phyloP scores from a whole-genome alignment of 2,797 vertebrate genomes.

The Simalia tracyae region DNA sequence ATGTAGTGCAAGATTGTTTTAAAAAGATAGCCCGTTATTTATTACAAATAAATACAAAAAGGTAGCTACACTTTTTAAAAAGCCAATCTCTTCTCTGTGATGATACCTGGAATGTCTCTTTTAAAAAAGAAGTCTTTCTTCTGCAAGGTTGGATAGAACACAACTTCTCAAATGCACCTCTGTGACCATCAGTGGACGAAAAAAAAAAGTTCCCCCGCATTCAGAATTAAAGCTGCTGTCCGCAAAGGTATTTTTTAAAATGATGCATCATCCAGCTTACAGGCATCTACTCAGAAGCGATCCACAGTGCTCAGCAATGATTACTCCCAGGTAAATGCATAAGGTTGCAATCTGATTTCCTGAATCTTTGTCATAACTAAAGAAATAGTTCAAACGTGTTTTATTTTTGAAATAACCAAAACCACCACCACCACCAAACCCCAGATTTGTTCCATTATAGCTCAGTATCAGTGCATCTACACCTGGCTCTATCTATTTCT shows the following conservation, averaged over 20 bases:
- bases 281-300: not conserved
- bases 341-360: not conserved
- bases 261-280: not conserved
- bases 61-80: not conserved
- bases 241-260: not conserved
- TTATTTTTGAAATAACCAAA: not conserved
- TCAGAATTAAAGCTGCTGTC: not conserved
- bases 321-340: not conserved
- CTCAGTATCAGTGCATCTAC: not conserved
- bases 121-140: not conserved
- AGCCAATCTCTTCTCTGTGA: not conserved
- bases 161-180: not conserved
- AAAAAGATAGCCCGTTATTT: not conserved
- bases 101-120: not conserved
- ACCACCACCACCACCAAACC: not conserved
- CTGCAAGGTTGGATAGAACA: not conserved
- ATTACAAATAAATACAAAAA: not conserved
- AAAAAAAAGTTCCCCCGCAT: not conserved
- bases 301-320: not conserved
- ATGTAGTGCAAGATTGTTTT: not conserved
- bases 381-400: not conserved
- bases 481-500: not conserved
- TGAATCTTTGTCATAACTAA: not conserved
- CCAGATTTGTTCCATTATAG: not conserved
- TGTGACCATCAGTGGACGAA: not conserved